Conservation (phyloP, 2,888 invertebrate species). For the Acleris holmiana region DNA sequence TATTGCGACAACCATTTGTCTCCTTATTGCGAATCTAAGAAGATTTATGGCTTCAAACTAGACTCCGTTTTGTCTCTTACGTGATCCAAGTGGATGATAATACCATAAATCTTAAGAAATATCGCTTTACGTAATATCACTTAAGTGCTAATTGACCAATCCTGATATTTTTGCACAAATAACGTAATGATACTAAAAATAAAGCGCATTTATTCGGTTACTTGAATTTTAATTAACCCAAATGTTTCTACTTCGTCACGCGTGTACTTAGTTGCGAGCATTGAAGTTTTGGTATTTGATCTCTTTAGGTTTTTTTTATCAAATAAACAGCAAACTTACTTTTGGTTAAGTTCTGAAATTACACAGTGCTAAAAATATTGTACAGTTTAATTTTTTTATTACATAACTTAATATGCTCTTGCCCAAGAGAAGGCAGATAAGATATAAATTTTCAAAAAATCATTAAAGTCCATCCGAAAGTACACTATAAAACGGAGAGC, state of each 20-base stretch:
- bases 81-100: constrained; percentile 61
- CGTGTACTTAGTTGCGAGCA: not conserved
- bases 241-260: constrained; percentile 50
- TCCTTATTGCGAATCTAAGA: constrained; percentile 68
- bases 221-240: constrained; percentile 38
- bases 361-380: not conserved
- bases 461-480: constrained; percentile 41
- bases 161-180: constrained; percentile 43
- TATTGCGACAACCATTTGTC: constrained; percentile 73
- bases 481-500: constrained; percentile 45
- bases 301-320: no score
- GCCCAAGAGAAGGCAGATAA: constrained; percentile 49
- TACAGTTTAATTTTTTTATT: not conserved
- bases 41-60: constrained; percentile 73
- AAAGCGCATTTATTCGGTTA: constrained; percentile 23
- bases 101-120: constrained; percentile 63
- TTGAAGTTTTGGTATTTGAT: no score
- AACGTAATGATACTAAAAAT: constrained; percentile 38
- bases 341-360: no score
- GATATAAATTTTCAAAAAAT: constrained; percentile 58
- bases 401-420: not conserved
- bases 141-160: constrained; percentile 68
- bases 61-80: constrained; percentile 67
- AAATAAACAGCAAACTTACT: no score
- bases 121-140: constrained; percentile 60